Evolutionary conservation across 2,113 vertebrate genomes (phyloP).

Genomic region (Haliaeetus leucogaster): DNA sequence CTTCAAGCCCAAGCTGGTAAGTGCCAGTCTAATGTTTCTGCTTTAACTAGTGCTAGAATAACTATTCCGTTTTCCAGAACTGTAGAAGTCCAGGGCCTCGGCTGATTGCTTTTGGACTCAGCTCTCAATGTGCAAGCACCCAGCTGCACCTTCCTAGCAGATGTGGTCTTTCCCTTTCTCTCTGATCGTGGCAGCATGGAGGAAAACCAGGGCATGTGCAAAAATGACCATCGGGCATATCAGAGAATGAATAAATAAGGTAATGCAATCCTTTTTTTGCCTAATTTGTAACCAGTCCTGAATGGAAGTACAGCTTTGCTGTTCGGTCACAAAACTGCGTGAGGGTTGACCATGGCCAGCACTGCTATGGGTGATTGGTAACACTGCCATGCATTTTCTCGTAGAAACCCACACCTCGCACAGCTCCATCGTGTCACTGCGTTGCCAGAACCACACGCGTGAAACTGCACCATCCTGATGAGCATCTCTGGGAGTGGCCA

Average conservation of each 20-base stretch:
- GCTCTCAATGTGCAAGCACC: neutral
- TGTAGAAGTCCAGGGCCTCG: neutral
- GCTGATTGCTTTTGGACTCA: neutral
- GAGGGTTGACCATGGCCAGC: neutral
- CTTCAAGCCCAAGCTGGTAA: neutral
- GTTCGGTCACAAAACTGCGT: neutral
- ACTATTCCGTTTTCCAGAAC: neutral
- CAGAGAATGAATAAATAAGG: neutral
- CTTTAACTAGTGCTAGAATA: neutral
- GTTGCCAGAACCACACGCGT: neutral
- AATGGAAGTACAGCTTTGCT: neutral
- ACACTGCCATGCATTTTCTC: neutral
- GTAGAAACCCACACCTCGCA: neutral
- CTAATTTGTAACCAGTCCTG: neutral
- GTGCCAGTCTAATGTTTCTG: neutral
- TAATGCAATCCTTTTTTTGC: neutral
- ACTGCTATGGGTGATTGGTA: accelerated
- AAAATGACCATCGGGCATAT: accelerated
- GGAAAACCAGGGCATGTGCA: neutral
- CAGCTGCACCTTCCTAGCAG: neutral
- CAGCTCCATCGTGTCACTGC: neutral
- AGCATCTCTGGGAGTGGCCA: neutral
- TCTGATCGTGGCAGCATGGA: accelerated
- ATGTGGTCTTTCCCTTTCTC: neutral
- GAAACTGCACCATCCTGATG: neutral